Base-by-base conservation (phyloP, 2,888 invertebrate species). In the Antheraea assamensis region DNA sequence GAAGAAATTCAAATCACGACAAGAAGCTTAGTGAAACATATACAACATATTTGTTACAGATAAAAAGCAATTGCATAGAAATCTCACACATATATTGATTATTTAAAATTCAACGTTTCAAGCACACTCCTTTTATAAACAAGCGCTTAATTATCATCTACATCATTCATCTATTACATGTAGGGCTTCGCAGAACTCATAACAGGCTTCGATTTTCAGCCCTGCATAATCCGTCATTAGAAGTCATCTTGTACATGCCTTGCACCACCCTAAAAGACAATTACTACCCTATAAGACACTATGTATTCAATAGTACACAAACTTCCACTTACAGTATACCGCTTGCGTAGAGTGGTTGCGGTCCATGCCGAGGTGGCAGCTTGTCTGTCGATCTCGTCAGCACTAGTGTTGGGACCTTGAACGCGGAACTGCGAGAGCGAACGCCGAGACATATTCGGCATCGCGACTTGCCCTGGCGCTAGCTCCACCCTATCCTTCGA, bases 371-470 rank as follows among this genome's bases (percentile, higher is more conserved):
- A 78, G 27, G 87, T 82, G 24, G 87, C 78, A 0, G 83, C 79
- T 3, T 88, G 83, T n/a, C 86, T 84, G 79, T 90, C 88, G 66
- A 92, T 79, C 75, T 93, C 92, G 73, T 93, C 92, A 2, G 77
- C 84, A 75, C 85, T 87, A 31, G 89, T 87, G 79, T 80, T 84
- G 55, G 95, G 93, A 3, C 95, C 95, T 72, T 95, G 95, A 55
- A 90, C 76, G 13, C 95, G 90, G 87, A 95, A 95, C 85, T 95
- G 94, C 1, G 95, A 92, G 72, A 97, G 92, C 74, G 97, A 96
- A 74, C 96, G 95, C 4, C 98, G 96, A 2, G 98, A 98, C 98
- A 98, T 98, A 90, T 98, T 98, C 5, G 98, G 98, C 95, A 98
- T 97, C 42, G 97, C 97, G 78, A 98, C 95, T 74, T 97, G 96